Evolutionary conservation across 1,140 invertebrate species (phyloP).

Genomic region (Maniola jurtina): DNA sequence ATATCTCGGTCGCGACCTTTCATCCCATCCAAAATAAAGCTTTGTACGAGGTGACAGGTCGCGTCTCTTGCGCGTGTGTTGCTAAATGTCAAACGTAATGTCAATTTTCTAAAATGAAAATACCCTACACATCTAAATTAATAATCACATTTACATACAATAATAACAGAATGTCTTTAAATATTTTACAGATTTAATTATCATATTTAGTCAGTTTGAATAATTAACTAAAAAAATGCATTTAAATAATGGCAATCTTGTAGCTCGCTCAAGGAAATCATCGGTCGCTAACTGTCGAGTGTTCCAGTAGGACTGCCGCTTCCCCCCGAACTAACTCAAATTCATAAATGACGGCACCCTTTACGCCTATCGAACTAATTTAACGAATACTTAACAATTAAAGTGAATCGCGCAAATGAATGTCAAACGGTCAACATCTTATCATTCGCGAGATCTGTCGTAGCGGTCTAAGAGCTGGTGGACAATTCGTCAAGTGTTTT

Average conservation of each 20-base stretch:
- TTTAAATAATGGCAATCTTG: not conserved
- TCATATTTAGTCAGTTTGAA: not conserved
- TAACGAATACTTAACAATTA: conserved; percentile 72
- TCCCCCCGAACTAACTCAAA: conserved; percentile 71
- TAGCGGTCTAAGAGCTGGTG: not conserved
- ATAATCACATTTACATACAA: too few relatives aligned
- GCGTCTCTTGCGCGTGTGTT: too few relatives aligned
- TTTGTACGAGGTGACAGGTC: too few relatives aligned
- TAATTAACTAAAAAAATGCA: not conserved
- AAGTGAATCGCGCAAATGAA: conserved; percentile 54
- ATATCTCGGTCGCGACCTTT: too few relatives aligned
- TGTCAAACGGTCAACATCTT: conserved; percentile 32
- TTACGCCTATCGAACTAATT: conserved; percentile 60
- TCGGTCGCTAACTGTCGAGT: not conserved
- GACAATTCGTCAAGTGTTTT: not conserved
- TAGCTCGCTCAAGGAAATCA: not conserved
- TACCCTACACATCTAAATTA: too few relatives aligned
- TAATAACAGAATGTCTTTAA: too few relatives aligned
- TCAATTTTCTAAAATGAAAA: too few relatives aligned
- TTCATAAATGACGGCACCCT: conserved; percentile 70
- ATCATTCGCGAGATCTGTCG: conserved; percentile 43
- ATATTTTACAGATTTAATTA: not conserved
- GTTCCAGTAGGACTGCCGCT: conserved; percentile 17
- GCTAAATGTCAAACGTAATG: too few relatives aligned
- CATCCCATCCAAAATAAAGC: too few relatives aligned